phyloP scores from a whole-genome alignment of 2,113 vertebrate species.

The Lepisosteus osseus region DNA sequence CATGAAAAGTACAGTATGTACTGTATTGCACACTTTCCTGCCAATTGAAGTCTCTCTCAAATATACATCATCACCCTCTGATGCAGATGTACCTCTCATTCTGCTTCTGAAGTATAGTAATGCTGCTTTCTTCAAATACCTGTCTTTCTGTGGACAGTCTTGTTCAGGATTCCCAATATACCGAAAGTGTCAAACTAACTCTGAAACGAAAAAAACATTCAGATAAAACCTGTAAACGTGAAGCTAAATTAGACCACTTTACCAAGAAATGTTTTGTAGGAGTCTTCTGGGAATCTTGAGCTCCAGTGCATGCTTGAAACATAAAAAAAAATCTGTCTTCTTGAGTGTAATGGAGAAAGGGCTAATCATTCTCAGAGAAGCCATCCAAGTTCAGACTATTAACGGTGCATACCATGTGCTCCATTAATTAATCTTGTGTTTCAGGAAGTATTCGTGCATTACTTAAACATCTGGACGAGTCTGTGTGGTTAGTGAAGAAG shows the following conservation, averaged over 20 bases:
- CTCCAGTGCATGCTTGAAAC: background rate
- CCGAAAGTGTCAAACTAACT: too few relatives aligned
- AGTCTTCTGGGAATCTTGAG: background rate
- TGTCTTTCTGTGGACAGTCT: too few relatives aligned
- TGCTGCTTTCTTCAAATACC: too few relatives aligned
- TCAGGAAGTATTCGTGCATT: background rate
- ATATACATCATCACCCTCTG: too few relatives aligned
- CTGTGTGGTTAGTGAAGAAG: too few relatives aligned
- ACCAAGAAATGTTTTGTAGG: background rate
- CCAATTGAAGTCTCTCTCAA: too few relatives aligned
- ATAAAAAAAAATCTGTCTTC: background rate
- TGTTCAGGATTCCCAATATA: too few relatives aligned
- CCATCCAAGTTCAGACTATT: background rate
- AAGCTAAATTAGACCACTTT: background rate
- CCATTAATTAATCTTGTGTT: background rate
- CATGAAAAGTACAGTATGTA: too few relatives aligned
- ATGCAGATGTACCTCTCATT: too few relatives aligned
- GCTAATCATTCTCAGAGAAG: conserved; percentile 6
- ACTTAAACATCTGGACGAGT: background rate
- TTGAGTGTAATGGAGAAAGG: background rate
- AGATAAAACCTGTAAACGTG: background rate
- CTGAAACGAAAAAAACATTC: background rate
- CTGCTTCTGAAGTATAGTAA: too few relatives aligned
- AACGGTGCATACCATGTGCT: background rate
- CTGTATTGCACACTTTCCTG: too few relatives aligned